Conservation (phyloP, 1,140 invertebrate genomes). For the Gonatopus flavifemur region DNA sequence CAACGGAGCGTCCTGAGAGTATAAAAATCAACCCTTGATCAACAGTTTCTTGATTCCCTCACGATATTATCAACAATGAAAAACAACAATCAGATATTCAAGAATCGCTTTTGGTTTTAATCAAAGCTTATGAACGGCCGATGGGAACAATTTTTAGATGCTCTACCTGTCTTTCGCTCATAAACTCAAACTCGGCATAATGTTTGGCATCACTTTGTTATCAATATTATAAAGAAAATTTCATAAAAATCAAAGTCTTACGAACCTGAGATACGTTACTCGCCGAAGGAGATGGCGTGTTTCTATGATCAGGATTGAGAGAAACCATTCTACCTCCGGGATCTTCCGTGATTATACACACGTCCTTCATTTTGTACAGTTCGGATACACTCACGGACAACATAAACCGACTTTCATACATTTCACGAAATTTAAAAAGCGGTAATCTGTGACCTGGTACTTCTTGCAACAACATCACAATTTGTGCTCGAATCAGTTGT, state of each 20-base stretch:
- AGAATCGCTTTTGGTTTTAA: slow-evolving; percentile 47
- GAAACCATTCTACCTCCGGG: slow-evolving; percentile 72
- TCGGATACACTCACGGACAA: slow-evolving; percentile 78
- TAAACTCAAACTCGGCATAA: slow-evolving; percentile 39
- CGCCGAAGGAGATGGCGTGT: slow-evolving; percentile 61
- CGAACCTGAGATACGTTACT: slow-evolving; percentile 47
- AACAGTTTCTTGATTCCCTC: not conserved
- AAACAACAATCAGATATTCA: slow-evolving; percentile 29
- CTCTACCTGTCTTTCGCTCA: slow-evolving; percentile 42
- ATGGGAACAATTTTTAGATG: slow-evolving; percentile 33
- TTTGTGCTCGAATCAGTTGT: slow-evolving; percentile 67
- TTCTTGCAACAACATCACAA: slow-evolving; percentile 67
- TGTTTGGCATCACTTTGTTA: slow-evolving; percentile 28
- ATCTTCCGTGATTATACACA: slow-evolving; percentile 73
- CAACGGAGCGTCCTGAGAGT: slow-evolving; percentile 52
- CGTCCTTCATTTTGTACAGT: slow-evolving; percentile 78
- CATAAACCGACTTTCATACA: slow-evolving; percentile 81
- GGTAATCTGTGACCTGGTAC: slow-evolving; percentile 76
- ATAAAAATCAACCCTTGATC: slow-evolving; percentile 9
- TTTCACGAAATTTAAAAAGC: slow-evolving; percentile 82
- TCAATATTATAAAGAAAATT: not conserved
- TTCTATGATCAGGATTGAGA: slow-evolving; percentile 60
- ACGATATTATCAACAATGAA: not conserved
- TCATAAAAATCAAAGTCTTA: slow-evolving; percentile 4
- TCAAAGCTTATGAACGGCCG: slow-evolving; percentile 37